A percentile compares a stretch with the other conserved stretches of the same genome.
These are phyloP conservation scores for Elachura formosa DNA, from an alignment of 2,113 vertebrate species.

Conservation along the genomic window DNA sequence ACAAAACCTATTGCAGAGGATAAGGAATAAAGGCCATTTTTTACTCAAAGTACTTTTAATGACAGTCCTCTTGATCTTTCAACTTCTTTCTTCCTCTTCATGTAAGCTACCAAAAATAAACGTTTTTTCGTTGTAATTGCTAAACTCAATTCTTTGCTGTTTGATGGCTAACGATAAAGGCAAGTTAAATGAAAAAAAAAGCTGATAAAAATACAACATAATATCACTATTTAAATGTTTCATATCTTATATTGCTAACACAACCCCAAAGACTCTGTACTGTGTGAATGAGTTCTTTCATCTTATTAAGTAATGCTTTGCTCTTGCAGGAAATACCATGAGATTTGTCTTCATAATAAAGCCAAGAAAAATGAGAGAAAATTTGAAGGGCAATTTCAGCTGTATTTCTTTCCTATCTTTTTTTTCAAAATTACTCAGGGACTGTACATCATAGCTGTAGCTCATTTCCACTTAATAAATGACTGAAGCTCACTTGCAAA, in stretches of 20 bases:
- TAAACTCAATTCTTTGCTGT: not conserved
- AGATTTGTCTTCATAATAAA: not conserved
- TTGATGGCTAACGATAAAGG: not conserved
- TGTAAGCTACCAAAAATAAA: not conserved
- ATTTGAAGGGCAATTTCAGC: not conserved
- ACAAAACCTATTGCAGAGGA: not conserved
- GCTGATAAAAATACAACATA: fast-evolving
- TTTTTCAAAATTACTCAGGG: not conserved
- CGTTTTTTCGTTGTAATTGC: not conserved
- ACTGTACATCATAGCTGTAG: not conserved
- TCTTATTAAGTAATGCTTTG: not conserved
- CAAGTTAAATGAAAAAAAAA: not conserved
- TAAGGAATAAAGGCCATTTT: not conserved
- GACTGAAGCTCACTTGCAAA: not conserved
- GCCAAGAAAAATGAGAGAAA: not conserved
- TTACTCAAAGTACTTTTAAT: not conserved
- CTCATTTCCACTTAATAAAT: not conserved
- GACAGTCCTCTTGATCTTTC: not conserved
- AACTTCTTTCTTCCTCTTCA: not conserved
- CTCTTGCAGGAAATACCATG: not conserved
- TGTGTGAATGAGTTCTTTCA: not conserved
- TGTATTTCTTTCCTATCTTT: not conserved
- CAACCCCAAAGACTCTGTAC: not conserved
- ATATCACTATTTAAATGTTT: not conserved
- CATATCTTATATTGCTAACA: not conserved